phyloP scores from a whole-genome alignment of 2,888 invertebrate genomes.

The Drosophila prolongata region DNA sequence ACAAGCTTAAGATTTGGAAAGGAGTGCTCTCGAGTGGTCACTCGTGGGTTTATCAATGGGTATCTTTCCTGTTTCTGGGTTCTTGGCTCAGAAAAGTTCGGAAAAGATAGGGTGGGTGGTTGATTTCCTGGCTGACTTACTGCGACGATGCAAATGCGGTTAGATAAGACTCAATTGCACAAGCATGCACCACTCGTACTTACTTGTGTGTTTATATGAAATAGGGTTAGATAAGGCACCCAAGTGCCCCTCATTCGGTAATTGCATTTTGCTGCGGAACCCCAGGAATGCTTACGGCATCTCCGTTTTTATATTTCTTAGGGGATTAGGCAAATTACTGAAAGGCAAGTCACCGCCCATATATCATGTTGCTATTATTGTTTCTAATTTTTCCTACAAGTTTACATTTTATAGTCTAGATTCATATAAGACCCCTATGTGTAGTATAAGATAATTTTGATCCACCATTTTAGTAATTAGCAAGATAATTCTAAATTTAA shows the following conservation, averaged over 20 bases:
- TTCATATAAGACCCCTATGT: not conserved
- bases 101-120: not conserved
- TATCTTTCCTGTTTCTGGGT: slow-evolving; percentile 1
- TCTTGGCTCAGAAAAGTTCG: not conserved
- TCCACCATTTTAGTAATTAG: not conserved
- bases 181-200: slow-evolving; percentile 9
- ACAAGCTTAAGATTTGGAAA: not conserved
- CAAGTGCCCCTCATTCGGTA: slow-evolving; percentile 35
- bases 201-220: not conserved
- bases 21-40: slow-evolving; percentile 15
- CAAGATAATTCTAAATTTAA: slow-evolving; percentile 4
- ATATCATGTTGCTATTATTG: not conserved
- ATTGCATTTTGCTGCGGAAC: slow-evolving; percentile 25
- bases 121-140: not conserved
- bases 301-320: slow-evolving; percentile 7
- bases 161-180: slow-evolving; percentile 47
- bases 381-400: not conserved
- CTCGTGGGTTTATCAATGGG: slow-evolving; percentile 5
- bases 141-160: slow-evolving; percentile 40
- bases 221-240: slow-evolving; percentile 28
- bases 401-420: not conserved
- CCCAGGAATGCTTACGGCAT: slow-evolving; percentile 19
- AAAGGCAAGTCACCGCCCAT: not conserved
- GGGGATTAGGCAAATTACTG: slow-evolving; percentile 31
- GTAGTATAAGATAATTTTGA: no score